Evolutionary conservation across 2,797 vertebrate species (phyloP).

Genomic region (Epinephelus malabaricus): DNA sequence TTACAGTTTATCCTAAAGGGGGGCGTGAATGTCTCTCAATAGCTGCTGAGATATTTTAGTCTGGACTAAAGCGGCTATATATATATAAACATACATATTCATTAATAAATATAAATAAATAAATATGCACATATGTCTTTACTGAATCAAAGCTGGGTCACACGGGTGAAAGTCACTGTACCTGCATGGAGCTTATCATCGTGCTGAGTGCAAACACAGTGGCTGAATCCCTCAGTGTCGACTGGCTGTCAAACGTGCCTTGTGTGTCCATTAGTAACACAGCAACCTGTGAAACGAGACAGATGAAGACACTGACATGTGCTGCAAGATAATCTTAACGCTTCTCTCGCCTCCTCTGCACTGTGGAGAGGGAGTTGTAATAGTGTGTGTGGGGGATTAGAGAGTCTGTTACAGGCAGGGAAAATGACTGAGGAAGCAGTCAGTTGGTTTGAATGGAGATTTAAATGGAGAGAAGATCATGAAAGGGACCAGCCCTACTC

Average conservation of each 20-base stretch:
- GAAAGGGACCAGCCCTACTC: background rate
- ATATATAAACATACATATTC: background rate
- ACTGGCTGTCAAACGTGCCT: constrained; percentile 99
- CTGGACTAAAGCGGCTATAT: background rate
- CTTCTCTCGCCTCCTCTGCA: background rate
- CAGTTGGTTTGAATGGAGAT: background rate
- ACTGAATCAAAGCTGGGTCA: background rate
- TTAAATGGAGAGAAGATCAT: background rate
- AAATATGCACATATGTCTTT: background rate
- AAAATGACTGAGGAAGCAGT: background rate
- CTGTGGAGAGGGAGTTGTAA: background rate
- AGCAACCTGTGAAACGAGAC: constrained; percentile 87
- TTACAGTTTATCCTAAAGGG: background rate
- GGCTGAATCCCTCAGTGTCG: constrained; percentile 96
- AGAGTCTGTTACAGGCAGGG: background rate
- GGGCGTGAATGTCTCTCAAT: background rate
- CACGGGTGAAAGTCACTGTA: constrained; percentile 58
- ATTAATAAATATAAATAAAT: background rate
- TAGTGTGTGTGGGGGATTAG: background rate
- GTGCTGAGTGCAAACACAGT: constrained; percentile 99
- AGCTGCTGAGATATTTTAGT: background rate
- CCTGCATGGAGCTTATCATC: constrained; percentile 99
- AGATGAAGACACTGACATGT: constrained; percentile 6
- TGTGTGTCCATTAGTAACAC: constrained; percentile 99
- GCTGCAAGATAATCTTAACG: background rate